phyloP scores from a whole-genome alignment of 2,113 vertebrate genomes.

The Crypturellus undulatus region DNA sequence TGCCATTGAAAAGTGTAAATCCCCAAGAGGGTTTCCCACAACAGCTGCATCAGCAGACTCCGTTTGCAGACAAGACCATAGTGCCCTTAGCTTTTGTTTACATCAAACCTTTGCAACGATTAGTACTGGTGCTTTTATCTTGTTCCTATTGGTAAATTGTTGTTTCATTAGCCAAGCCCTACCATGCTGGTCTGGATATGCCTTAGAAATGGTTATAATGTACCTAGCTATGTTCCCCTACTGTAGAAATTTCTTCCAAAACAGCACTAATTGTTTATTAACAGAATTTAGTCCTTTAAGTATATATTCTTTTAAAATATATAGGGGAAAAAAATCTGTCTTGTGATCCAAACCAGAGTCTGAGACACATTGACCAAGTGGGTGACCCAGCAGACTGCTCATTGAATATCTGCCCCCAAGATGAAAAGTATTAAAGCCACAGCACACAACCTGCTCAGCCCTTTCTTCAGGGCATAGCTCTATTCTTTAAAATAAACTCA shows the following conservation, averaged over 20 bases:
- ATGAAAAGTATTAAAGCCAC: not conserved
- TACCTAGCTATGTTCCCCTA: not conserved
- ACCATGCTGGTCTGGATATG: not conserved
- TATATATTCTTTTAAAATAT: not conserved
- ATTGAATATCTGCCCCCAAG: not conserved
- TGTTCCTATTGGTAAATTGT: not conserved
- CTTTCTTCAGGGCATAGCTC: not conserved
- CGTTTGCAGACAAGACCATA: not conserved
- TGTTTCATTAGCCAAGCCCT: not conserved
- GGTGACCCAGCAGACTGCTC: not conserved
- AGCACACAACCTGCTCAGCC: not conserved
- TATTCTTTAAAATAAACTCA: not conserved
- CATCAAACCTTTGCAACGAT: not conserved
- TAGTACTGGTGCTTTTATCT: not conserved
- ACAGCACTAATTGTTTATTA: not conserved
- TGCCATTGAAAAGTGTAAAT: not conserved
- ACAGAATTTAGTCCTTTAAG: not conserved
- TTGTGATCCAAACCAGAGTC: not conserved
- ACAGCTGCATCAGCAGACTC: slow-evolving; percentile 36
- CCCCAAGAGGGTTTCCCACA: not conserved
- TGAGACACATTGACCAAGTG: not conserved
- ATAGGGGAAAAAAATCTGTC: not conserved
- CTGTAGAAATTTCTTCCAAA: not conserved
- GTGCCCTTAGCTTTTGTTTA: not conserved
- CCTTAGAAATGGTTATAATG: not conserved